A percentile compares a stretch with the other conserved stretches of the same genome.
These are phyloP conservation scores for Heliconius cydno DNA, from an alignment of 2,888 invertebrate species.

Conservation along the genomic window DNA sequence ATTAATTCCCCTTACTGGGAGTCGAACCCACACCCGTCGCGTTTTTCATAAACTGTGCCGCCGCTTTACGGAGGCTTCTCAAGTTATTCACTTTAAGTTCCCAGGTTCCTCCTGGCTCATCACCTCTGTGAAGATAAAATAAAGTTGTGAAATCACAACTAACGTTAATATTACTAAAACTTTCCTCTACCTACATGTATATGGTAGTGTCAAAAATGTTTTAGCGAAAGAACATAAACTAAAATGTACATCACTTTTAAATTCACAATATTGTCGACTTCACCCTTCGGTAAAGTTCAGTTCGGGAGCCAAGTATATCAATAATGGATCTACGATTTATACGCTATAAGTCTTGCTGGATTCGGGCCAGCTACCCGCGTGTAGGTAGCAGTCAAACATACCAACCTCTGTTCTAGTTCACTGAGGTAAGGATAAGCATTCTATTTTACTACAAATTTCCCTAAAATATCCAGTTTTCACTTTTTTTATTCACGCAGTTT, in stretches of 20 bases:
- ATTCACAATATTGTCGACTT: conserved; percentile 2
- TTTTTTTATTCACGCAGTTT: too few relatives aligned
- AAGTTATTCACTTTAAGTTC: too few relatives aligned
- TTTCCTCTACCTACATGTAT: background rate
- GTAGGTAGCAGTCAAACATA: conserved; percentile 7
- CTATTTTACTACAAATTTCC: conserved; percentile 14
- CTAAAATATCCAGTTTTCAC: too few relatives aligned
- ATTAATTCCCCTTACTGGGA: too few relatives aligned
- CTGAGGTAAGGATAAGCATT: conserved; percentile 25
- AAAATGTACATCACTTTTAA: conserved; percentile 4
- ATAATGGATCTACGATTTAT: conserved; percentile 28
- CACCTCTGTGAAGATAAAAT: too few relatives aligned
- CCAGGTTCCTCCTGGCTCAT: too few relatives aligned
- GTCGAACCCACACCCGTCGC: too few relatives aligned
- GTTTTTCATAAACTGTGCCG: too few relatives aligned
- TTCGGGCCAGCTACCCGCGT: conserved; percentile 13
- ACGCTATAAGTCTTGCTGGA: conserved; percentile 23
- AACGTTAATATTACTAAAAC: background rate
- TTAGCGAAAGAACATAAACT: background rate
- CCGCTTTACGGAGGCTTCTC: too few relatives aligned
- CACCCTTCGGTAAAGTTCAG: background rate
- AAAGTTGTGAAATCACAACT: background rate
- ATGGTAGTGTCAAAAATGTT: background rate
- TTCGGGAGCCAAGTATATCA: conserved; percentile 24
- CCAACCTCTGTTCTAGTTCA: background rate